Conservation (phyloP, 2,797 vertebrate genomes). For the Hoplostethus atlanticus region DNA sequence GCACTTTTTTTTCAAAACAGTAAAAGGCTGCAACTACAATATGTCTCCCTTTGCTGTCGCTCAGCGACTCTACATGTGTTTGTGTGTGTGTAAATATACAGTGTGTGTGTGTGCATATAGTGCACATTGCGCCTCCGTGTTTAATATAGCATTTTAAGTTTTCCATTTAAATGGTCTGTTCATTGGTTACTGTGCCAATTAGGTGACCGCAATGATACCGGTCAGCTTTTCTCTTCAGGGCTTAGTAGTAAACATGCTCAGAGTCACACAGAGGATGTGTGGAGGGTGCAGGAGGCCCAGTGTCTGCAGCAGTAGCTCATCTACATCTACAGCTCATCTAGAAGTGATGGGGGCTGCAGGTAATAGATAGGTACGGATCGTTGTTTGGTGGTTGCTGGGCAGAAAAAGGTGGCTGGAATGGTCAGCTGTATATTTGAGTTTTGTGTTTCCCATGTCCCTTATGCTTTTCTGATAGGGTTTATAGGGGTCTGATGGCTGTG, state of each 20-base stretch:
- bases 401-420: neutral
- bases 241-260: neutral
- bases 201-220: neutral
- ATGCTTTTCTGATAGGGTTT: neutral
- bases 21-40: too few relatives aligned
- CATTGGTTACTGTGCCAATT: neutral
- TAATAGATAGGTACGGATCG: neutral
- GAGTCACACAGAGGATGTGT: neutral
- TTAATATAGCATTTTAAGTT: neutral
- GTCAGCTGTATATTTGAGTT: neutral
- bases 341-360: neutral
- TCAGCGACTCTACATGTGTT: neutral
- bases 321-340: neutral
- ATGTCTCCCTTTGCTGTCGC: too few relatives aligned
- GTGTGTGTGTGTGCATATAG: neutral
- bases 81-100: neutral
- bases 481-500: neutral
- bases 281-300: slow-evolving; percentile 2
- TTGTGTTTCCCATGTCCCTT: neutral
- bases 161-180: neutral
- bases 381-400: neutral
- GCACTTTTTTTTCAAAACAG: too few relatives aligned
- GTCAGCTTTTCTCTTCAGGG: neutral
- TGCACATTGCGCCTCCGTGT: too few relatives aligned
- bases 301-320: neutral